Conservation (phyloP, 2,888 invertebrate genomes). For the Pristionchus japonicus region DNA sequence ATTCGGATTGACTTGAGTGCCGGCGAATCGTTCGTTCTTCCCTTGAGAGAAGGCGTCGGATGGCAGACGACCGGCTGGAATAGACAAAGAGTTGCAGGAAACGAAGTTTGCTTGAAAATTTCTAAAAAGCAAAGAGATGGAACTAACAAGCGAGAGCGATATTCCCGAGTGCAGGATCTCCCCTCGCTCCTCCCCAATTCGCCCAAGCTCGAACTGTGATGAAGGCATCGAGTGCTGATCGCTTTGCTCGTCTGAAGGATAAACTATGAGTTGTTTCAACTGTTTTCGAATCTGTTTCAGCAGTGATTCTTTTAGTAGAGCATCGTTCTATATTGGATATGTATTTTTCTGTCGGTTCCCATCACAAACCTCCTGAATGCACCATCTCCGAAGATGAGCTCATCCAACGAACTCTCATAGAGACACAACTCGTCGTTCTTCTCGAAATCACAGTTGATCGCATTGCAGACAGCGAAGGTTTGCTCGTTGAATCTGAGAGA, state of each 20-base stretch:
- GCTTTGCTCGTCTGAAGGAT: background rate
- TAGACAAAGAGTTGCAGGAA: background rate
- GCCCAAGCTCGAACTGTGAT: constrained; percentile 67
- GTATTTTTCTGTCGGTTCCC: background rate
- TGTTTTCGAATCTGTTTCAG: no score
- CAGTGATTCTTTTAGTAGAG: no score
- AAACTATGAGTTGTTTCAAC: no score
- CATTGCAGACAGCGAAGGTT: constrained; percentile 49
- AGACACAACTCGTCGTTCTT: constrained; percentile 48
- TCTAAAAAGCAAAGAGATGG: background rate
- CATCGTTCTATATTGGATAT: no score
- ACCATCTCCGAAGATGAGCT: constrained; percentile 38
- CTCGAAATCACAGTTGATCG: constrained; percentile 60
- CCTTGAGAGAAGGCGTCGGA: constrained; percentile 62
- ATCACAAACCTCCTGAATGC: constrained; percentile 7
- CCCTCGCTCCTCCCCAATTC: constrained; percentile 63
- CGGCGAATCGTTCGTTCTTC: constrained; percentile 65
- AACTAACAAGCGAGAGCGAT: background rate
- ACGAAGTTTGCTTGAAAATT: background rate
- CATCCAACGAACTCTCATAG: constrained; percentile 43
- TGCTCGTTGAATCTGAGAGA: constrained; percentile 31
- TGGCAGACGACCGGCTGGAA: constrained; percentile 45
- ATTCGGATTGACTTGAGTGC: constrained; percentile 65
- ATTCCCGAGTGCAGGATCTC: constrained; percentile 19
- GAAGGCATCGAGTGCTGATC: background rate